Percentiles rank a stretch among this genome's conserved stretches.
Conservation (phyloP, 2,113 vertebrate genomes). For the Pomatorhinus ruficollis region DNA sequence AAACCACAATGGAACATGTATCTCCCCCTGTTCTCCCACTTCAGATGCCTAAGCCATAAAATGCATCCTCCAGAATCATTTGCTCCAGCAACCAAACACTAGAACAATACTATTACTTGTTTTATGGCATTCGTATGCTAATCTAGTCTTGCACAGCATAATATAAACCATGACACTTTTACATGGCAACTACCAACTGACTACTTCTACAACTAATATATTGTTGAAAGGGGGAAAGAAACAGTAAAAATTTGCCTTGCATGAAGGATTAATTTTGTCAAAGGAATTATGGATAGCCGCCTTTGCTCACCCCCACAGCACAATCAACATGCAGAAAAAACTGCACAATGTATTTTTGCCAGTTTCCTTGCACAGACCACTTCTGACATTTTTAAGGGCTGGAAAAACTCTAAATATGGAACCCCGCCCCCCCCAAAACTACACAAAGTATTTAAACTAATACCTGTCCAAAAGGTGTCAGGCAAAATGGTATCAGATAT, state of each 20-base stretch:
- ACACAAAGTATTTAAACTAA: neutral
- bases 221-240: neutral
- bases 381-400: neutral
- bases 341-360: neutral
- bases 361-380: neutral
- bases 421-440: no score
- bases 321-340: neutral
- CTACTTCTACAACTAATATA: neutral
- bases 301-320: neutral
- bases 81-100: neutral
- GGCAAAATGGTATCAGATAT: neutral
- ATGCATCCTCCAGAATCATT: neutral
- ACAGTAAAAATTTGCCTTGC: neutral
- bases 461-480: neutral
- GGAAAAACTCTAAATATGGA: neutral
- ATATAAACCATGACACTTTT: neutral
- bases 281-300: neutral
- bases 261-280: neutral
- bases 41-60: neutral
- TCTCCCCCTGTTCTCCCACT: neutral
- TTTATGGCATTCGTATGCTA: neutral
- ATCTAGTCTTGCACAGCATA: slow-evolving; percentile 14
- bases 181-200: neutral
- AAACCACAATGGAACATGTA: slow-evolving; percentile 16
- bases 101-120: slow-evolving; percentile 38